phyloP scores from a whole-genome alignment of 2,797 vertebrate species.

The Argentina silus region DNA sequence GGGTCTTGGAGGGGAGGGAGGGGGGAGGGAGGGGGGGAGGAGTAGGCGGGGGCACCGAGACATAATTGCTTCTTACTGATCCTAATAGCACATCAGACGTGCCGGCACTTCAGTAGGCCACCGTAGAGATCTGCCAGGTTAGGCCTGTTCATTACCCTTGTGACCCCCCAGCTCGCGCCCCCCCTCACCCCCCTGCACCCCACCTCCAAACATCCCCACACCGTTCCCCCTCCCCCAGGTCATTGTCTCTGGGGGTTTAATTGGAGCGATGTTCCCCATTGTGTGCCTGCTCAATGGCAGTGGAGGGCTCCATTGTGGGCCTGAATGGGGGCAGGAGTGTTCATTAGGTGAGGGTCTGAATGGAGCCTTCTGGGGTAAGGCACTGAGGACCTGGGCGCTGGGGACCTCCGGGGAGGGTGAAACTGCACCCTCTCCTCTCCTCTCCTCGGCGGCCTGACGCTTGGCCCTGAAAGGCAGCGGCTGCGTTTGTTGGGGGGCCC shows the following conservation, averaged over 20 bases:
- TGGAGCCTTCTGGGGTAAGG: conserved; percentile 74
- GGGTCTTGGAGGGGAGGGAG: not conserved
- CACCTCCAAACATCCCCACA: conserved; percentile 58
- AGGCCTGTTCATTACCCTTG: conserved; percentile 79
- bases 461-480: conserved; percentile 80
- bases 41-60: conserved; percentile 66
- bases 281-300: conserved; percentile 77
- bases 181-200: conserved; percentile 39
- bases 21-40: conserved; percentile 33
- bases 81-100: conserved; percentile 83
- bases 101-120: conserved; percentile 77
- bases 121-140: conserved; percentile 70
- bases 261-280: conserved; percentile 85
- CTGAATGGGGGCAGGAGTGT: conserved; percentile 86
- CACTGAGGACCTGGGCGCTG: conserved; percentile 60
- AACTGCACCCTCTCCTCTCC: conserved; percentile 60
- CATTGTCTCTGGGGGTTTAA: conserved; percentile 85
- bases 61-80: conserved; percentile 85
- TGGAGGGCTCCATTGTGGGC: conserved; percentile 81
- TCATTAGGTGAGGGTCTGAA: conserved; percentile 85
- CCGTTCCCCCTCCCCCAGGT: conserved; percentile 68
- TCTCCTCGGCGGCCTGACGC: conserved; percentile 73
- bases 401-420: conserved; percentile 75
- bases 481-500: conserved; percentile 70
- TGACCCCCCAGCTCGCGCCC: conserved; percentile 73